phyloP scores from a whole-genome alignment of 1,140 invertebrate species.

The Heliconius hewitsoni region DNA sequence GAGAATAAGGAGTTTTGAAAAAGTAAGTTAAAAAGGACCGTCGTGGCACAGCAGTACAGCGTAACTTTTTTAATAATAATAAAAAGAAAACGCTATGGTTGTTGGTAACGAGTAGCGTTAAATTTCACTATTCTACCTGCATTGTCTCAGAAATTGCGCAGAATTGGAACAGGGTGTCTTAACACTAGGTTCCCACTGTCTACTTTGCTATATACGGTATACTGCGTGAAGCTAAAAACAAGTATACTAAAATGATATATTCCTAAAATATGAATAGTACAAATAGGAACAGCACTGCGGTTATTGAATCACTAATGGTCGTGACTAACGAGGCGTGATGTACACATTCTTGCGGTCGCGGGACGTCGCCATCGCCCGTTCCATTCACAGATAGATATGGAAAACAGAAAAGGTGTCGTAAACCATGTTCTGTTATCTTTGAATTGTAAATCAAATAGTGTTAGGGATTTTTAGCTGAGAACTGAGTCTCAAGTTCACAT shows the following conservation, averaged over 20 bases:
- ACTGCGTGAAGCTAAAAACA: not conserved
- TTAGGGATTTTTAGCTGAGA: not conserved
- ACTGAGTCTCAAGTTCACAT: not conserved
- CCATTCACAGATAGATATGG: slow-evolving; percentile 31
- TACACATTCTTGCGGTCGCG: slow-evolving; percentile 67
- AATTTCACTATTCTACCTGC: too few species aligned
- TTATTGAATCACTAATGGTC: slow-evolving; percentile 69
- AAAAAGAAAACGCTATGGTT: too few species aligned
- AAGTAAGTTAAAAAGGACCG: too few species aligned
- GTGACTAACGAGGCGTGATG: slow-evolving; percentile 67
- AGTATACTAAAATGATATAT: not conserved
- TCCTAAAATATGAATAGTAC: not conserved
- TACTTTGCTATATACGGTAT: too few species aligned
- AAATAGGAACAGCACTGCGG: slow-evolving; percentile 37
- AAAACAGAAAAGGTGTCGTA: slow-evolving; percentile 12
- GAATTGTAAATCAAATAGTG: not conserved
- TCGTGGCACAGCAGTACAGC: too few species aligned
- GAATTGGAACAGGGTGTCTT: too few species aligned
- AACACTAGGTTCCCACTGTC: too few species aligned
- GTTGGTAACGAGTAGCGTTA: too few species aligned
- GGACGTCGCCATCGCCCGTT: slow-evolving; percentile 37
- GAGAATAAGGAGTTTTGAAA: too few species aligned
- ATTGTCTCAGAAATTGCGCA: too few species aligned
- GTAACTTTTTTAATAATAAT: too few species aligned
- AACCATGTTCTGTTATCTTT: slow-evolving; percentile 12